phyloP scores from a whole-genome alignment of 92 coral and sea anemone genomes.

The Plumapathes pennacea region DNA sequence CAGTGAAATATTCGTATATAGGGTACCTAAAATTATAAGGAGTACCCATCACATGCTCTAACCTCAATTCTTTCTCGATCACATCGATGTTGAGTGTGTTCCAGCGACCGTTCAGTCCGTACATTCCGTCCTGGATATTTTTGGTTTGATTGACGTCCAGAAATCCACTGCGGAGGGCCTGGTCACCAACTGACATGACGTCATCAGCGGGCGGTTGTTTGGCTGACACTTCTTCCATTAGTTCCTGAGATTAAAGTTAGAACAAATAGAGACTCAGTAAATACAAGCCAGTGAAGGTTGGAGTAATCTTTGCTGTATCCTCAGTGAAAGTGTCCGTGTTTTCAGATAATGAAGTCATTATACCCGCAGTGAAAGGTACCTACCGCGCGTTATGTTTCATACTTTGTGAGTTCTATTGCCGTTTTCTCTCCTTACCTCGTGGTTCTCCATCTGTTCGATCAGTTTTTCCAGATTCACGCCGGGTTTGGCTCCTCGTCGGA shows the following conservation, averaged over 20 bases:
- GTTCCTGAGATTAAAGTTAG: slow-evolving; percentile 71
- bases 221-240: slow-evolving; percentile 58
- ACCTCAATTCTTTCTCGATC: slow-evolving; percentile 69
- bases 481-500: slow-evolving; percentile 55
- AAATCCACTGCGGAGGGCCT: slow-evolving; percentile 24
- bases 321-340: too few species aligned
- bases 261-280: too few species aligned
- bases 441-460: slow-evolving; percentile 66
- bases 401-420: too few species aligned
- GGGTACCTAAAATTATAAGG: too few species aligned
- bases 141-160: slow-evolving; percentile 45
- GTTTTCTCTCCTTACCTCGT: too few species aligned
- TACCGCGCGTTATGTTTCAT: too few species aligned
- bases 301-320: too few species aligned
- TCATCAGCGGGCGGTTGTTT: slow-evolving; percentile 66
- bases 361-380: too few species aligned
- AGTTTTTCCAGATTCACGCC: slow-evolving; percentile 69
- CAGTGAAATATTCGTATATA: too few species aligned
- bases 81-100: slow-evolving; percentile 56
- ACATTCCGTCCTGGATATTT: slow-evolving; percentile 53
- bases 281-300: too few species aligned
- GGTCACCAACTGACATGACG: slow-evolving; percentile 36
- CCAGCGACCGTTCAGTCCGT: slow-evolving; percentile 54
- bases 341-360: too few species aligned
- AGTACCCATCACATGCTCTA: too few species aligned